Percentiles rank a stretch among this genome's conserved stretches.
Conservation (phyloP, 2,797 vertebrate species). For the Falco biarmicus region DNA sequence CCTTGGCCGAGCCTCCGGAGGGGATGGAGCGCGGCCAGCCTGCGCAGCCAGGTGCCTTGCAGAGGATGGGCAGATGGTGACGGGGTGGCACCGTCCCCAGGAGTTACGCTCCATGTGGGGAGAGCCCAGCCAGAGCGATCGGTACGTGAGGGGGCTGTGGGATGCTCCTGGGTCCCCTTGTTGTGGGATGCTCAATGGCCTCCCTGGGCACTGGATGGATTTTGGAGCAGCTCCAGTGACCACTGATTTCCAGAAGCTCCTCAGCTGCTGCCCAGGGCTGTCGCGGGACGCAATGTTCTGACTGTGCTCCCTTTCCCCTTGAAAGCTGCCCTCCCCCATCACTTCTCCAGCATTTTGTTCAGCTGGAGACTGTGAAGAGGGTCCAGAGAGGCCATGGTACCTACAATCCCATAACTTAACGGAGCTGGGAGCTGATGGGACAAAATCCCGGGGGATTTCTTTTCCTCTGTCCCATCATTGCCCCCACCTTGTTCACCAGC, state of each 20-base stretch:
- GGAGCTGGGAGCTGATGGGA: not conserved
- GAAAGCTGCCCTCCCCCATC: not conserved
- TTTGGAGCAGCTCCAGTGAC: not conserved
- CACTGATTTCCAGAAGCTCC: not conserved
- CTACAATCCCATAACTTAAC: not conserved
- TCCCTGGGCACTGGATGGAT: not conserved
- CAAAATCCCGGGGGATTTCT: not conserved
- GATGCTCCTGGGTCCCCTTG: not conserved
- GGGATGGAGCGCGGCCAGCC: not conserved
- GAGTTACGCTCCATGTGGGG: not conserved
- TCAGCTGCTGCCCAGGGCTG: not conserved
- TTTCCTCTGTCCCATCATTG: not conserved
- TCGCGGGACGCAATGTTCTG: rapidly evolving
- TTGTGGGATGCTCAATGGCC: not conserved
- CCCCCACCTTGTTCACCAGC: not conserved
- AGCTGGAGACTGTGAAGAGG: not conserved
- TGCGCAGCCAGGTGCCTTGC: not conserved
- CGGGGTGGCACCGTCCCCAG: not conserved
- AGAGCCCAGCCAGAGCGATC: not conserved
- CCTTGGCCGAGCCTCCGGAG: not conserved
- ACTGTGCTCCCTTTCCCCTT: not conserved
- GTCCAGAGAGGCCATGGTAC: not conserved
- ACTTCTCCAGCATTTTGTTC: not conserved
- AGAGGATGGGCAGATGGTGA: not conserved
- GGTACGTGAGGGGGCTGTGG: not conserved